A percentile compares a stretch with the other conserved stretches of the same genome.
Conservation (phyloP, 1,140 invertebrate species). For the Helicorthomorpha holstii region DNA sequence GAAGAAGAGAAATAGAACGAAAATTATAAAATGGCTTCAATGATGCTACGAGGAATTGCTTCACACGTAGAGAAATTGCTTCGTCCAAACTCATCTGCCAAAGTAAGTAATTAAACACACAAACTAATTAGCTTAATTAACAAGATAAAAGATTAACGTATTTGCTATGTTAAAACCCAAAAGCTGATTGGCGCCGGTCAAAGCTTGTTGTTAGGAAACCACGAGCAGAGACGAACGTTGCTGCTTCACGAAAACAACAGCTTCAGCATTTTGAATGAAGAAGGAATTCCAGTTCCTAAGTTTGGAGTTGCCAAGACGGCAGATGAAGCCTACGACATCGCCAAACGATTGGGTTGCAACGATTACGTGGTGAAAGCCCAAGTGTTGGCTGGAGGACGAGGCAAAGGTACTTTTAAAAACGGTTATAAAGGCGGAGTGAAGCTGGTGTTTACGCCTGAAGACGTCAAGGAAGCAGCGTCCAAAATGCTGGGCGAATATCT, state of each 20-base stretch:
- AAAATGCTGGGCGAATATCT: constrained; percentile 85
- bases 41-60: no score
- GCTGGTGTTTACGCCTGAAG: constrained; percentile 74
- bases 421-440: constrained; percentile 81
- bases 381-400: constrained; percentile 89
- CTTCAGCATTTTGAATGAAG: constrained; percentile 67
- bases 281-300: constrained; percentile 75
- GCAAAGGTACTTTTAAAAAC: constrained; percentile 82
- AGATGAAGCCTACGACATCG: constrained; percentile 66
- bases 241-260: constrained; percentile 93
- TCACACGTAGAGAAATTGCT: no score
- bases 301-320: constrained; percentile 77
- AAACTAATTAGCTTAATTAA: no score
- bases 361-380: constrained; percentile 80
- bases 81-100: no score
- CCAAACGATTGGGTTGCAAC: constrained; percentile 47
- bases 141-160: no score
- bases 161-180: no score
- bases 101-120: no score
- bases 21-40: no score
- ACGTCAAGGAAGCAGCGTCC: constrained; percentile 59
- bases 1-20: no score
- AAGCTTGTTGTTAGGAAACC: not conserved
- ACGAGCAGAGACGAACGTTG: constrained; percentile 41
- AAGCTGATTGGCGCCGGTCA: no score